Evolutionary conservation across 2,797 vertebrate genomes (phyloP).

Genomic region (Cryptoblepharus egeriae): DNA sequence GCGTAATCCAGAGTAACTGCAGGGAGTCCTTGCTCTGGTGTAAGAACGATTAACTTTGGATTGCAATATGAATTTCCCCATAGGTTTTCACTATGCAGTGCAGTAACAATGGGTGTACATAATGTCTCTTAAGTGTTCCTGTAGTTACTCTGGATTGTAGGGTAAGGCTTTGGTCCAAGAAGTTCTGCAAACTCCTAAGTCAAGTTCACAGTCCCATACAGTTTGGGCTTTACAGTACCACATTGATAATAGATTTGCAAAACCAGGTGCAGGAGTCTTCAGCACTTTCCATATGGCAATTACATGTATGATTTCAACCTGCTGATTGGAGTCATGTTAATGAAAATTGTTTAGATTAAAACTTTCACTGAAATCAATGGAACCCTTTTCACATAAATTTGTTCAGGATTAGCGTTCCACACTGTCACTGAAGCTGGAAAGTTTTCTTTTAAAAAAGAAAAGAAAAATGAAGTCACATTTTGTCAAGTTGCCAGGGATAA

Average conservation of each 20-base stretch:
- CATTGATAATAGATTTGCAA: not conserved
- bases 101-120: too few relatives aligned
- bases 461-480: slow-evolving; percentile 20
- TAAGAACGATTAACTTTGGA: too few relatives aligned
- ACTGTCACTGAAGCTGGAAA: slow-evolving; percentile 5
- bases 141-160: too few relatives aligned
- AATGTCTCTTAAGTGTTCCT: too few relatives aligned
- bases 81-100: too few relatives aligned
- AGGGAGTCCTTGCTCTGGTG: too few relatives aligned
- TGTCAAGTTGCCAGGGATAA: slow-evolving; percentile 45
- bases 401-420: not conserved
- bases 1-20: too few relatives aligned
- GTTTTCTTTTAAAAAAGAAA: not conserved
- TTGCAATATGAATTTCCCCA: too few relatives aligned
- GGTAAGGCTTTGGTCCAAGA: too few relatives aligned
- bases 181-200: not conserved
- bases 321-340: not conserved
- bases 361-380: not conserved
- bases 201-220: not conserved
- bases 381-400: not conserved
- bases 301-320: too few relatives aligned
- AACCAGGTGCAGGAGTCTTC: not conserved
- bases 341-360: not conserved
- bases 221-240: not conserved
- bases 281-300: not conserved